Evolutionary conservation across 2,797 vertebrate genomes (phyloP), one percentile per base, ranked within the genome.

Genomic region (Triplophysa yarkandensis): DNA sequence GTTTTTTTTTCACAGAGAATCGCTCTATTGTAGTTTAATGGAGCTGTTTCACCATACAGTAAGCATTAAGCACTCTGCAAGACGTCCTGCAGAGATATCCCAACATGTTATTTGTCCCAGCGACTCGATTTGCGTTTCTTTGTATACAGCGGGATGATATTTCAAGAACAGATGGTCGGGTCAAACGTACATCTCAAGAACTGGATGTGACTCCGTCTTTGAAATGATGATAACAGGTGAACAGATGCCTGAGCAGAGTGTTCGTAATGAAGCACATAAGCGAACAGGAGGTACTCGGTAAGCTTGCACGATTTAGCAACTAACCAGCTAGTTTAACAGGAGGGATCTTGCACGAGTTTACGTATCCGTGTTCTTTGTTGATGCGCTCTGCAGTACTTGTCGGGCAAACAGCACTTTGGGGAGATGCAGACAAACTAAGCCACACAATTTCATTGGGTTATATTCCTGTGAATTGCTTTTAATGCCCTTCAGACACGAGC

Each of bases 401-500:
- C 74, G 69, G 64, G 39, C 54, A 3, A 73, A 41, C 77, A 70
- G 68, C 79, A 73, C 65, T 81, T 77, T 77, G 67, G 62, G 65
- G 23, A 34, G 73, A 73, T 65, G 67, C 74, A 83, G 67, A 82
- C 58, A 75, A 81, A 76, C 55, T 72, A 71, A 70, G 71, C 32
- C 46, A 69, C 39, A 57, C 76, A 75, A 81, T 73, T 71, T 75
- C 43, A 52, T 66, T 76, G 55, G 48, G 41, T 66, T 63, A 78
- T 52, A 79, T 81, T 76, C 75, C 61, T 46, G 55, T 17, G 66
- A 66, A 83, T 79, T 74, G 68, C 73, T 80, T 84, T 80, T 72
- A 80, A 82, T 69, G 71, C 64, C 69, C 21, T 41, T 25, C 39
- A 63, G 43, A 68, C 71, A 52, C 4, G 3, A 61, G 27, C 43